Percentiles rank a stretch among this genome's conserved stretches.
Conservation (phyloP, 2,797 vertebrate genomes). For the Spondyliosoma cantharus region DNA sequence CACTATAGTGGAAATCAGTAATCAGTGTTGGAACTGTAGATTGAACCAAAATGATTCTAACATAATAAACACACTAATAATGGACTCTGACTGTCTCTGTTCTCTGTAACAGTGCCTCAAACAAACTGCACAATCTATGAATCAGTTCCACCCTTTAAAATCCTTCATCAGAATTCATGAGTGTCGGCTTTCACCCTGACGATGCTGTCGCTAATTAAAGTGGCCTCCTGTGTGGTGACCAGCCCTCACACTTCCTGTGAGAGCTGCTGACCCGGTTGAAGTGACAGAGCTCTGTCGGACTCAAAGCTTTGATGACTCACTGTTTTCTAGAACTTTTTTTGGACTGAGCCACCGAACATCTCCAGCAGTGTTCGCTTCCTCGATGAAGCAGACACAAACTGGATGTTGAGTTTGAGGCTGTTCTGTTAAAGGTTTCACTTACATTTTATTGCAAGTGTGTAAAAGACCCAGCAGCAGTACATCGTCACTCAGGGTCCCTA, state of each 20-base stretch:
- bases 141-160: constrained; percentile 9
- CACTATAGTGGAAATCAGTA: constrained; percentile 62
- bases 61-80: constrained; percentile 81
- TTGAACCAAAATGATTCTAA: constrained; percentile 58
- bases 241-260: constrained; percentile 38
- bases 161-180: constrained; percentile 11
- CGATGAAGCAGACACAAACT: not conserved
- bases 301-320: constrained; percentile 35
- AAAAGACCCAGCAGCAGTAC: not conserved
- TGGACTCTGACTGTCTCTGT: not conserved
- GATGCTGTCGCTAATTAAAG: constrained; percentile 60
- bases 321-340: not conserved
- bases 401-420: not conserved
- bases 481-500: not conserved
- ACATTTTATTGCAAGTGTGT: not conserved
- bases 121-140: not conserved
- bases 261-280: constrained; percentile 58
- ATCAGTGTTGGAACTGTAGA: constrained; percentile 57
- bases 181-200: constrained; percentile 39
- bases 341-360: not conserved
- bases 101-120: not conserved
- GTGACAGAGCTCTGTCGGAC: constrained; percentile 29
- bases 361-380: not conserved
- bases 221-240: constrained; percentile 47
- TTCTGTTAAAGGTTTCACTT: not conserved